Evolutionary conservation across 2,797 vertebrate species (phyloP), one percentile per base, ranked within the genome.

Genomic region (Myotis vivesi): DNA sequence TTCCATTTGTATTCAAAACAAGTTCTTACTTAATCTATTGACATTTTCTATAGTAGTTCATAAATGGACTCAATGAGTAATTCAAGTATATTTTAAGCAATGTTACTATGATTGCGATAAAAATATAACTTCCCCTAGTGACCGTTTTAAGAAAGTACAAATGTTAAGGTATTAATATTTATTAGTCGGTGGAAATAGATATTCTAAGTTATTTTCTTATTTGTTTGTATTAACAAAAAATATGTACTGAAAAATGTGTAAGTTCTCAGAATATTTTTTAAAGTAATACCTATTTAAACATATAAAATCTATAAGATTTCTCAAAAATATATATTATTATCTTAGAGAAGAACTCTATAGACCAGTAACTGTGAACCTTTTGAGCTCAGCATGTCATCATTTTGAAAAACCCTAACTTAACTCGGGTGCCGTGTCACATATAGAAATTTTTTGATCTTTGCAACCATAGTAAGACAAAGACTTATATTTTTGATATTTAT

Each of bases 11-110:
- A 62, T 84, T 66, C 41, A 91, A 92, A 95, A 87, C 8, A 82
- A 72, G 30, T 36, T 77, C 87, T 41, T 77, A 71, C 25, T 75
- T 77, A 89, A 75, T 68, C 83, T 92, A 41, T 59, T 87, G 66
- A 72, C 51, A 38, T 92, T 80, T 83, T 72, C 77, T 73, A 36
- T 41, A 84, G 36, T 73, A 28, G 25, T 44, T 91, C 69, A 92
- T 89, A 89, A 79, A 79, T 28, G 38, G 30, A 87, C 80, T 87
- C 81, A 84, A 2, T 80, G 68, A 93, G 20, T 80, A 97, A 87
- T 57, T 87, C 25, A 71, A 81, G 69, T 81, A 57, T 66, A 83
- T 75, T 94, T 46, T 76, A 66, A 83, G 51, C 20, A 71, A 38
- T 44, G 8, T 71, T 93, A 62, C 30, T 85, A 64, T 90, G 23